A percentile compares a stretch with the other conserved stretches of the same genome.
phyloP scores from a whole-genome alignment of 2,113 vertebrate genomes.

The Carlito syrichta region DNA sequence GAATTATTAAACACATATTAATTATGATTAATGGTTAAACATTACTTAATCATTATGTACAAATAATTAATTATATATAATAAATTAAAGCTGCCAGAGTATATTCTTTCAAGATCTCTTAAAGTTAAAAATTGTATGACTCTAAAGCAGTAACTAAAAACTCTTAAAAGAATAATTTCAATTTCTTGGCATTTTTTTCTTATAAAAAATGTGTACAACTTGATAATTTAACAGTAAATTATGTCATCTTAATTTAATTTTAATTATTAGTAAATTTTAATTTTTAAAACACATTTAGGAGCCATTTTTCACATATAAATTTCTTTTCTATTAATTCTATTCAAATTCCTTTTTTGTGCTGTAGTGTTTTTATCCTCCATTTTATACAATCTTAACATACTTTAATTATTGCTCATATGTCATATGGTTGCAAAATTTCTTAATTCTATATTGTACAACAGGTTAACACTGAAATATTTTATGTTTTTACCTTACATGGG shows the following conservation, averaged over 20 bases:
- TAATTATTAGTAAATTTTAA: background rate
- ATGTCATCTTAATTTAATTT: background rate
- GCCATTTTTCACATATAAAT: background rate
- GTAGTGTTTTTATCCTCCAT: background rate
- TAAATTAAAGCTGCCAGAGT: background rate
- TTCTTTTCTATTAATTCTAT: background rate
- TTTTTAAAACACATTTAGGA: background rate
- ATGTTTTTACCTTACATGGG: background rate
- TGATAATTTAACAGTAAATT: background rate
- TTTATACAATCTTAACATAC: background rate
- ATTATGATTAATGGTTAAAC: background rate
- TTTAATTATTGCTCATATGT: background rate
- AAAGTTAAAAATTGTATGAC: background rate
- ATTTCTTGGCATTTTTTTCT: background rate
- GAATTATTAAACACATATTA: background rate
- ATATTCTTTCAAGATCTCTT: background rate
- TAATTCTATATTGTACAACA: background rate
- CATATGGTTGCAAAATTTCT: background rate
- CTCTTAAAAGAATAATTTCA: background rate
- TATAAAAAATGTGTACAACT: background rate
- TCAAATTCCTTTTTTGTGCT: background rate
- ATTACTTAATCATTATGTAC: background rate
- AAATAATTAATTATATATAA: background rate
- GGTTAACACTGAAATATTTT: background rate
- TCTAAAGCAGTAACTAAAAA: background rate